Percentiles rank a stretch among this genome's conserved stretches.
phyloP scores from a whole-genome alignment of 2,113 vertebrate species.

The Tympanuchus pallidicinctus region DNA sequence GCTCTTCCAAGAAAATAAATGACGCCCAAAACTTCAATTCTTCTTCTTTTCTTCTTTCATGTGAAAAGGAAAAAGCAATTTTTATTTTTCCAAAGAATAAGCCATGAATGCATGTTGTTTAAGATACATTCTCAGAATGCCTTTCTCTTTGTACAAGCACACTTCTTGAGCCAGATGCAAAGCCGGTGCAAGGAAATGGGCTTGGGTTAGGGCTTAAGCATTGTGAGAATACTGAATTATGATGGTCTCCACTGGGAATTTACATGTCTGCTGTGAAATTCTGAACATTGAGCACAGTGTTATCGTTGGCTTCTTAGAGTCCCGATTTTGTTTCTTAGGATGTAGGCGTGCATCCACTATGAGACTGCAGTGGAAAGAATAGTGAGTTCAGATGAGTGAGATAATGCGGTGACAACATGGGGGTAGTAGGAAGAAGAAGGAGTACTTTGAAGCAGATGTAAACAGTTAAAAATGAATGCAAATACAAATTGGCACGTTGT shows the following conservation, averaged over 20 bases:
- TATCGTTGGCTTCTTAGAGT: background rate
- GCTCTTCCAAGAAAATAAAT: background rate
- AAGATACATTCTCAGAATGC: background rate
- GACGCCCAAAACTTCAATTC: background rate
- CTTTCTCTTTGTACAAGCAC: background rate
- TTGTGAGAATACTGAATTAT: background rate
- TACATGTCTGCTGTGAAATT: background rate
- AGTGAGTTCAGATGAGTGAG: background rate
- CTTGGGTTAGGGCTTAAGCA: background rate
- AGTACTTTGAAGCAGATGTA: background rate
- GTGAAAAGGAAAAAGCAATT: background rate
- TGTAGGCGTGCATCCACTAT: background rate
- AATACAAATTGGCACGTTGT: background rate
- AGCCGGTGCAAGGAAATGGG: background rate
- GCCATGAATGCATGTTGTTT: background rate
- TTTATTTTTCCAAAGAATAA: background rate
- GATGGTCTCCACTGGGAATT: background rate
- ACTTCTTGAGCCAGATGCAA: background rate
- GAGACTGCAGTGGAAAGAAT: background rate
- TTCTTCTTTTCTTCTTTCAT: background rate
- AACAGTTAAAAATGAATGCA: conserved; percentile 1
- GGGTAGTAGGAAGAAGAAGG: background rate
- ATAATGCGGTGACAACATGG: background rate
- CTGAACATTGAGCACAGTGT: background rate
- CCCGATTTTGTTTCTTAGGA: background rate